A percentile compares a stretch with the other conserved stretches of the same genome.
phyloP scores from a whole-genome alignment of 1,140 invertebrate genomes.

The Trialeurodes vaporariorum region DNA sequence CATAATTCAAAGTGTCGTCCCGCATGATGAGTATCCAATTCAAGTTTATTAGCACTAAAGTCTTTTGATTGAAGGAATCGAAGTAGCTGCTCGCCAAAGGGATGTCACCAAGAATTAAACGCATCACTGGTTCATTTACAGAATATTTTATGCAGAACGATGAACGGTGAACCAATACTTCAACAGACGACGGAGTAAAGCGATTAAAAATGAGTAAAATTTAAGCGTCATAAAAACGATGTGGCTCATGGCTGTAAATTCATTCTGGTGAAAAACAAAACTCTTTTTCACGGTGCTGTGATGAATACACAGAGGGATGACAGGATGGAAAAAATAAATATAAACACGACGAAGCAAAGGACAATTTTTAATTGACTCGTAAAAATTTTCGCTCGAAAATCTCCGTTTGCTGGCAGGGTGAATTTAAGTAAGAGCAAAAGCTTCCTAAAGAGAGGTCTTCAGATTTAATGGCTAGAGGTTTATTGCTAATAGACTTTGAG shows the following conservation, averaged over 20 bases:
- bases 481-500: neutral
- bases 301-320: neutral
- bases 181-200: neutral
- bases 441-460: neutral
- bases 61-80: neutral
- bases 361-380: neutral
- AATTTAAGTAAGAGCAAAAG: neutral
- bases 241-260: neutral
- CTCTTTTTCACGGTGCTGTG: neutral
- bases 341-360: neutral
- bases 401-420: neutral
- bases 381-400: neutral
- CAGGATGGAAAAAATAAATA: neutral
- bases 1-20: too few species aligned
- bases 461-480: neutral
- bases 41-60: neutral
- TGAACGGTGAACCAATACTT: neutral
- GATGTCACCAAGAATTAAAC: neutral
- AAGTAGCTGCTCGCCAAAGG: neutral
- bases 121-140: neutral
- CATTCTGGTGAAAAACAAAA: neutral
- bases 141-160: neutral
- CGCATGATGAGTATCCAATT: neutral
- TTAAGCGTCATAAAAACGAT: neutral
- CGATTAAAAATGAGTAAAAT: neutral